phyloP scores from a whole-genome alignment of 2,113 vertebrate genomes.

The Uropsilus gracilis region DNA sequence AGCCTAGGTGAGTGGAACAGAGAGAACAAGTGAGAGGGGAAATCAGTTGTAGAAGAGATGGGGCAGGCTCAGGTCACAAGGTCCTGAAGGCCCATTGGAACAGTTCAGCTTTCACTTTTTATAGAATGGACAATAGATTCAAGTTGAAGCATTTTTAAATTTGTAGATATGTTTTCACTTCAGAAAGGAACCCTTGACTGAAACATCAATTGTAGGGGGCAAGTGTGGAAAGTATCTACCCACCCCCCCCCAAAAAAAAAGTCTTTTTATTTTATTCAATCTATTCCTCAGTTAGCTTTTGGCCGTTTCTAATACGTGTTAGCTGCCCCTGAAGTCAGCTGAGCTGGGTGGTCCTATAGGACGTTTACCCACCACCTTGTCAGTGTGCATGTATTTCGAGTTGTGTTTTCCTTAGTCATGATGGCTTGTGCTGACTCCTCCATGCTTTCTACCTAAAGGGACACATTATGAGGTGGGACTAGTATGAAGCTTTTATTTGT shows the following conservation, averaged over 20 bases:
- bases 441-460: not conserved
- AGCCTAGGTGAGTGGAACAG: not conserved
- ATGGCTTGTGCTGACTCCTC: not conserved
- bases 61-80: not conserved
- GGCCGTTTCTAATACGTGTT: not conserved
- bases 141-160: not conserved
- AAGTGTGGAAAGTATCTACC: not conserved
- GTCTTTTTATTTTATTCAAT: not conserved
- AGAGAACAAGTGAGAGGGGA: not conserved
- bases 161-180: not conserved
- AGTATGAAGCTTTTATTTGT: not conserved
- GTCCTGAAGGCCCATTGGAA: no score
- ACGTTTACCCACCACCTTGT: accelerated
- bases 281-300: not conserved
- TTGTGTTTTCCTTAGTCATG: not conserved
- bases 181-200: not conserved
- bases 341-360: not conserved
- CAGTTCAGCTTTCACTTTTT: not conserved
- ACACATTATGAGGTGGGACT: not conserved
- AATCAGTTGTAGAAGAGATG: not conserved
- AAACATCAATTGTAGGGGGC: not conserved
- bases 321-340: not conserved
- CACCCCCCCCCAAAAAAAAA: no score
- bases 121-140: not conserved
- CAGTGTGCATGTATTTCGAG: no score